Percentiles rank a stretch among this genome's conserved stretches.
Conservation (phyloP, 2,888 invertebrate genomes). For the Metacarcinus magister region DNA sequence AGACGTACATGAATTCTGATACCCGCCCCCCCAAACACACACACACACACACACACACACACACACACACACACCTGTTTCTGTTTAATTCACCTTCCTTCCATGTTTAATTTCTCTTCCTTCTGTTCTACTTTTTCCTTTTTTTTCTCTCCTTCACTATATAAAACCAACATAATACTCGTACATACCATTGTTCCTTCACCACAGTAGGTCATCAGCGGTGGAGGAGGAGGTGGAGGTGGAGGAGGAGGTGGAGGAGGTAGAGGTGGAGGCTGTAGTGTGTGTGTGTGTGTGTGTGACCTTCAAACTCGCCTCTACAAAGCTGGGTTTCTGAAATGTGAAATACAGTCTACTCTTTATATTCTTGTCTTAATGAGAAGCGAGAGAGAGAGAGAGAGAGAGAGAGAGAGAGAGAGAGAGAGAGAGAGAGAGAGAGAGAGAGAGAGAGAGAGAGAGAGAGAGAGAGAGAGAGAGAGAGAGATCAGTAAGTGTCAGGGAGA, state of each 20-base stretch:
- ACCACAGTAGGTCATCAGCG: too few species aligned
- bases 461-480: too few species aligned
- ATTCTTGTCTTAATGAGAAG: background rate
- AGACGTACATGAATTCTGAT: background rate
- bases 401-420: too few species aligned
- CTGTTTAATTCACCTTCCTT: background rate
- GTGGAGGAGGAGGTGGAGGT: background rate
- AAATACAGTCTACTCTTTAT: background rate
- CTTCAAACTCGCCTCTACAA: too few species aligned
- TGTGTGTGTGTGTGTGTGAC: background rate
- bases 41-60: conserved; percentile 37
- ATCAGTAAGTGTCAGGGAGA: too few species aligned
- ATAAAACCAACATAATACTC: background rate
- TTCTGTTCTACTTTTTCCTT: background rate
- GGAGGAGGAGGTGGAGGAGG: background rate
- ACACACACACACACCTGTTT: background rate
- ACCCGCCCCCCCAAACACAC: background rate
- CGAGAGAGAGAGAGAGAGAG: too few species aligned
- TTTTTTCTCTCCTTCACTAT: too few species aligned
- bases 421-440: too few species aligned
- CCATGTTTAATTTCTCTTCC: background rate
- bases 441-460: too few species aligned
- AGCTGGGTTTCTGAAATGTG: background rate
- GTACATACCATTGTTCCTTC: background rate
- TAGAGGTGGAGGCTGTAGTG: too few species aligned